phyloP scores from a whole-genome alignment of 2,888 invertebrate genomes.

The Cremastinae sp. region DNA sequence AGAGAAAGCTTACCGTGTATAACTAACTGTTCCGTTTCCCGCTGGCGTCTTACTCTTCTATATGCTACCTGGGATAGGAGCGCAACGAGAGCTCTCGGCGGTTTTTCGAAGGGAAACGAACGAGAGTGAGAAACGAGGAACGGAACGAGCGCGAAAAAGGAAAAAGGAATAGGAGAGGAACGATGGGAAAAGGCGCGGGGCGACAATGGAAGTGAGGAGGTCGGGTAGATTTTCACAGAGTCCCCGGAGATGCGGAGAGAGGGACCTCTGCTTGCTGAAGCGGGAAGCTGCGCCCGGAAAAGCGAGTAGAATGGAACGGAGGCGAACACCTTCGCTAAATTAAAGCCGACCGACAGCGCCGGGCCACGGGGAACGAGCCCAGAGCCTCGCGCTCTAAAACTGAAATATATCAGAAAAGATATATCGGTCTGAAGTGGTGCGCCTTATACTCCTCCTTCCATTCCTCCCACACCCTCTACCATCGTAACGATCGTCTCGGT shows the following conservation, averaged over 20 bases:
- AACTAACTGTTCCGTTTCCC: slow-evolving; percentile 69
- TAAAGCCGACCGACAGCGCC: slow-evolving; percentile 64
- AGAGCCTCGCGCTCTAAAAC: slow-evolving; percentile 64
- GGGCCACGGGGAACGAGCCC: slow-evolving; percentile 42
- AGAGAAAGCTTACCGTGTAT: slow-evolving; percentile 68
- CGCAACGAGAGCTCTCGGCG: slow-evolving; percentile 44
- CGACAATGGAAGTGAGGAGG: not conserved
- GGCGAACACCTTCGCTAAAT: slow-evolving; percentile 67
- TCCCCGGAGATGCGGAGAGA: slow-evolving; percentile 12
- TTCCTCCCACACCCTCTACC: slow-evolving; percentile 4
- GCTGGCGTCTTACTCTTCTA: slow-evolving; percentile 64
- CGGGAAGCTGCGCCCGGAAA: slow-evolving; percentile 40
- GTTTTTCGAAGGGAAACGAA: slow-evolving; percentile 52
- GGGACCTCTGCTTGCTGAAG: slow-evolving; percentile 37
- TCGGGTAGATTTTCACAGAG: slow-evolving; percentile 41
- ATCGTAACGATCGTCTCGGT: slow-evolving; percentile 27
- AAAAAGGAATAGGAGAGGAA: slow-evolving; percentile 14
- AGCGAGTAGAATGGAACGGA: slow-evolving; percentile 41
- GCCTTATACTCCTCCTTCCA: slow-evolving; percentile 22
- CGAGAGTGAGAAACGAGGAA: slow-evolving; percentile 45
- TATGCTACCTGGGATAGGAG: slow-evolving; percentile 58
- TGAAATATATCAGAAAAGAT: slow-evolving; percentile 71
- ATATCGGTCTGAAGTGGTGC: slow-evolving; percentile 66
- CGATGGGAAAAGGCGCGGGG: slow-evolving; percentile 22
- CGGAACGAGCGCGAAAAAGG: slow-evolving; percentile 21